Percentiles rank a stretch among this genome's conserved stretches.
Conservation (phyloP, 2,888 invertebrate species). For the Seladonia tumulorum region DNA sequence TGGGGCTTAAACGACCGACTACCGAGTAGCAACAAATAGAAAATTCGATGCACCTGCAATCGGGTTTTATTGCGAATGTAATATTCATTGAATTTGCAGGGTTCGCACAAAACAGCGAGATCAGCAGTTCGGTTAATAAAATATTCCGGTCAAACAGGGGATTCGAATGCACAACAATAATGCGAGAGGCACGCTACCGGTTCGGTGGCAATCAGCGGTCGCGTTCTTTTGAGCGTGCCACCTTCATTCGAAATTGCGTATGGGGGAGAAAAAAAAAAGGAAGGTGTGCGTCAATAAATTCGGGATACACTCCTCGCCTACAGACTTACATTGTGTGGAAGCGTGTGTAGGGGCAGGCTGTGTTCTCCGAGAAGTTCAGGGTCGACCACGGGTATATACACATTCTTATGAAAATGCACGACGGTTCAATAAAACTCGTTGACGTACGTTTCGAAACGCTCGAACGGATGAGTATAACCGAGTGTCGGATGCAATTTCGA, state of each 20-base stretch:
- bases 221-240: background rate
- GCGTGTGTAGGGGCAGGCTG: conserved; percentile 20
- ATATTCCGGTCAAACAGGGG: background rate
- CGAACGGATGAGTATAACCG: conserved; percentile 25
- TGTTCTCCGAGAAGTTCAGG: conserved; percentile 52
- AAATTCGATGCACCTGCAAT: background rate
- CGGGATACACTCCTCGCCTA: background rate
- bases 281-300: conserved; percentile 37
- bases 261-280: background rate
- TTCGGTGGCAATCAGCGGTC: conserved; percentile 7
- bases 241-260: background rate
- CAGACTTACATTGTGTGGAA: conserved; percentile 19
- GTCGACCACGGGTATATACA: conserved; percentile 38
- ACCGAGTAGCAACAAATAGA: background rate
- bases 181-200: conserved; percentile 11
- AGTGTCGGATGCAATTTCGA: conserved; percentile 56
- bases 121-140: background rate
- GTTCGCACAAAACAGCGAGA: background rate
- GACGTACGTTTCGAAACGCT: conserved; percentile 43
- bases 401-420: conserved; percentile 67
- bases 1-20: background rate
- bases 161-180: conserved; percentile 17
- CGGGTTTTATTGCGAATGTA: background rate
- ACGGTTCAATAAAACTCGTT: conserved; percentile 55
- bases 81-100: background rate